phyloP scores from a whole-genome alignment of 1,140 invertebrate genomes.

The Diplogasteroides magnus region DNA sequence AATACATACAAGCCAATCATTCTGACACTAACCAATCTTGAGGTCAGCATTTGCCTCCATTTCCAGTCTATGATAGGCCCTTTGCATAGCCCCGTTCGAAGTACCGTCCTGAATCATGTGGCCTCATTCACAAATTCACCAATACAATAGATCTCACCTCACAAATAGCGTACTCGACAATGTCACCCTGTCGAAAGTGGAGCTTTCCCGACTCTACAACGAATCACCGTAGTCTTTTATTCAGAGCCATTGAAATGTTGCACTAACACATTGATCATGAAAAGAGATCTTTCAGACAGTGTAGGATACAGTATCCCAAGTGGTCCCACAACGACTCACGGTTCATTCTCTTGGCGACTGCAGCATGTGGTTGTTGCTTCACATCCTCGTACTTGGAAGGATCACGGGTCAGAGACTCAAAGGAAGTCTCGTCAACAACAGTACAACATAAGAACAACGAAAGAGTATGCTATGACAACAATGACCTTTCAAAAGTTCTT shows the following conservation, averaged over 20 bases:
- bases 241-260: no score
- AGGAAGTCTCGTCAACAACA: no score
- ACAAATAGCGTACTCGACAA: conserved; percentile 90
- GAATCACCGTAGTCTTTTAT: no score
- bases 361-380: conserved; percentile 79
- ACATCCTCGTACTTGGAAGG: conserved; percentile 86
- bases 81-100: conserved; percentile 73
- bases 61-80: conserved; percentile 89
- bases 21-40: conserved; percentile 58
- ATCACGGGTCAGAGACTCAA: conserved; percentile 84
- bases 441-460: no score
- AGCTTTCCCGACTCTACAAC: conserved; percentile 57
- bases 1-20: no score
- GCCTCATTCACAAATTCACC: not conserved
- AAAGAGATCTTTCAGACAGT: no score
- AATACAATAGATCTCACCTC: conserved; percentile 61
- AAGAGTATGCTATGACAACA: no score
- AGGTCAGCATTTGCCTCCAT: conserved; percentile 65
- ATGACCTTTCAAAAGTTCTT: no score
- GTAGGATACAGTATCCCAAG: no score
- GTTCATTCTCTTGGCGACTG: conserved; percentile 82
- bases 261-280: no score
- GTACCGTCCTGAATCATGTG: conserved; percentile 58
- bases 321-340: no score
- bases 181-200: conserved; percentile 84